Conservation (phyloP, 2,113 vertebrate genomes). For the Hiodon tergisus region DNA sequence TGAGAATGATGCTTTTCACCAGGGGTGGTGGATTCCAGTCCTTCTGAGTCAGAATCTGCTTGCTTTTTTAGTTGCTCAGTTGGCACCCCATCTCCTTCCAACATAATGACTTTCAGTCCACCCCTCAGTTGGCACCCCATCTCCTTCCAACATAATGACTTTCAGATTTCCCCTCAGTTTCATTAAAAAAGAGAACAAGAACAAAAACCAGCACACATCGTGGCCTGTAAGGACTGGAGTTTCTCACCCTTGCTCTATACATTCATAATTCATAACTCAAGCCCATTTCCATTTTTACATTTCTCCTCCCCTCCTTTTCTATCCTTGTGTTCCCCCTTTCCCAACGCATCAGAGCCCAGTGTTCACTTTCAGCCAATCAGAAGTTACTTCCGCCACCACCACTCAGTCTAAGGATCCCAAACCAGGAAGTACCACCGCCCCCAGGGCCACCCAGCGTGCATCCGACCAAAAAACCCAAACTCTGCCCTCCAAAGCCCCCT, state of each 20-base stretch:
- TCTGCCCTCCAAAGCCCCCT: constrained; percentile 73
- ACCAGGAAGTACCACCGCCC: constrained; percentile 51
- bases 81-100: too few relatives aligned
- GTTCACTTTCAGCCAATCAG: constrained; percentile 80
- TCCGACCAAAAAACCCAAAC: constrained; percentile 82
- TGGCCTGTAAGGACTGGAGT: neutral
- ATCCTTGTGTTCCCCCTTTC: constrained; percentile 35
- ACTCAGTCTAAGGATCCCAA: constrained; percentile 64
- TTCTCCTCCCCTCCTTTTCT: constrained; percentile 41
- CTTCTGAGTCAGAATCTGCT: too few relatives aligned
- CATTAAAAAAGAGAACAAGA: neutral
- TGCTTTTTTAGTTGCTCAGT: too few relatives aligned
- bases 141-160: too few relatives aligned
- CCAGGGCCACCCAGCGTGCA: constrained; percentile 57
- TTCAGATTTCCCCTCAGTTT: neutral
- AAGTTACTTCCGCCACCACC: constrained; percentile 56
- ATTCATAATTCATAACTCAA: constrained; percentile 52
- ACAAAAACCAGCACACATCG: neutral
- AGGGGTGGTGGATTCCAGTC: too few relatives aligned
- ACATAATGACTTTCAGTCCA: too few relatives aligned
- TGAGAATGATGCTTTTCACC: too few relatives aligned
- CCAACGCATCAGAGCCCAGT: constrained; percentile 75
- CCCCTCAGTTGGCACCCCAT: too few relatives aligned
- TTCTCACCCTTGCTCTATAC: neutral
- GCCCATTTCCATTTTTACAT: constrained; percentile 44